Base-by-base conservation (phyloP, 1,140 invertebrate genomes). In the Drosophila persimilis region DNA sequence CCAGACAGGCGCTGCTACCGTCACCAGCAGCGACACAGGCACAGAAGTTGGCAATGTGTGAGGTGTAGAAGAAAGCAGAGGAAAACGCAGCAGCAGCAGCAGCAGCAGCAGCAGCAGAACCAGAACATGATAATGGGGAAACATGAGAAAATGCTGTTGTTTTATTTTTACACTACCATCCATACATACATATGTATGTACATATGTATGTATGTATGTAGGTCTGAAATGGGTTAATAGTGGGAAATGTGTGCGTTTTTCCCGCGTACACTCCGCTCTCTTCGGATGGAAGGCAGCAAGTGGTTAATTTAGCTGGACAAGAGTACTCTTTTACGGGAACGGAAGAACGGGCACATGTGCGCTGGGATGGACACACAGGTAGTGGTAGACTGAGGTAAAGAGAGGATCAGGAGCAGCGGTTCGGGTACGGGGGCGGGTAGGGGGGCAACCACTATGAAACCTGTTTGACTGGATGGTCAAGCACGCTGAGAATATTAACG, bases 221-320 rank as follows among this genome's bases (percentile, higher is more conserved):
- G 11, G 11, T 39, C 35, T 39, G 35, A 84, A 85, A 80, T 85
- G 81, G 80, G 81, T 85, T 85, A 85, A 85, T 77, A 80, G 80
- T 80, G 80, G 80, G 73, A 85, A 80, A 77, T 85, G 76, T 67
- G 51, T 72, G 69, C 57, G 69, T 51, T 62, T 72, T 61, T 54
- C 67, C 56, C 6, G 45, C 15, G 24, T 20, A 5, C 20, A 31
- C 24, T 24, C 6, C 17, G 22, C 60, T 8, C 53, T 17, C 45
- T 17, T 22, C 35, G 6, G 26, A n/a, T 9, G 2, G 35, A 44
- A 17, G 41, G 15, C 48, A 55, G 59, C 41, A 31, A 55, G 51
- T 63, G 66, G 51, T 48, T 57, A 43, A 46, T 24, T 58, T 39
- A 39, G 35, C 4, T 39, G 35, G 35, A 39, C 35, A 39, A 39